Percentiles rank a stretch among this genome's conserved stretches.
phyloP scores from a whole-genome alignment of 92 coral and sea anemone genomes.

The Phymanthus crucifer region DNA sequence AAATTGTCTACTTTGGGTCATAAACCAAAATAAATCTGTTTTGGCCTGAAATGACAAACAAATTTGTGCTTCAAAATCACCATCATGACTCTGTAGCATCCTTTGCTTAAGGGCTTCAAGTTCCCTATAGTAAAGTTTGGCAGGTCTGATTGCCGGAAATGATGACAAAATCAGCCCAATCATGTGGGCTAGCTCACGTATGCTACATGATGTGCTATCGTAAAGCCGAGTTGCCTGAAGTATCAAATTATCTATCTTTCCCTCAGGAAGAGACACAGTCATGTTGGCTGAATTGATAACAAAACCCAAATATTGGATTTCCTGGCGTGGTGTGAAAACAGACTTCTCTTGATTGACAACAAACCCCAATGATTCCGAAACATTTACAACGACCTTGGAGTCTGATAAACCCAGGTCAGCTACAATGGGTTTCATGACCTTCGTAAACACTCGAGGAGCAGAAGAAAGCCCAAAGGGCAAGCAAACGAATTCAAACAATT shows the following conservation, averaged over 20 bases:
- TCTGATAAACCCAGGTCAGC: slow-evolving; percentile 10
- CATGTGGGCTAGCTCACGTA: slow-evolving; percentile 33
- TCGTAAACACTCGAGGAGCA: too few species aligned
- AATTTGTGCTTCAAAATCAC: slow-evolving; percentile 10
- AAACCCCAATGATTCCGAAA: slow-evolving; percentile 31
- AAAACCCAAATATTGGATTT: slow-evolving; percentile 27
- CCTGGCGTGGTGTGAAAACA: slow-evolving; percentile 24
- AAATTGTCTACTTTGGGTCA: neutral
- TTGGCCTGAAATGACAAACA: neutral
- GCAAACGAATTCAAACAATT: too few species aligned
- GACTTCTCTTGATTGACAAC: slow-evolving; percentile 28
- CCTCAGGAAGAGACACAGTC: slow-evolving; percentile 25
- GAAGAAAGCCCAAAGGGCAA: too few species aligned
- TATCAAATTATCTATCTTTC: neutral
- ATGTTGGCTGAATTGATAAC: slow-evolving; percentile 28
- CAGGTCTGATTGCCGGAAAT: slow-evolving; percentile 42
- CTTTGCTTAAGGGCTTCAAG: slow-evolving; percentile 15
- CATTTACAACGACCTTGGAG: slow-evolving; percentile 12
- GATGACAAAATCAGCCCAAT: slow-evolving; percentile 41
- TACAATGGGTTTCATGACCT: too few species aligned
- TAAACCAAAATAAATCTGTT: neutral
- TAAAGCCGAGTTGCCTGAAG: slow-evolving; percentile 7
- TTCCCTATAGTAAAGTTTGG: slow-evolving; percentile 31
- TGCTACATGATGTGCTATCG: slow-evolving; percentile 9
- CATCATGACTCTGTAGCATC: slow-evolving; percentile 4